Evolutionary conservation across 2,113 vertebrate species (phyloP), one percentile per base, ranked within the genome.

Genomic region (Gambusia holbrooki): DNA sequence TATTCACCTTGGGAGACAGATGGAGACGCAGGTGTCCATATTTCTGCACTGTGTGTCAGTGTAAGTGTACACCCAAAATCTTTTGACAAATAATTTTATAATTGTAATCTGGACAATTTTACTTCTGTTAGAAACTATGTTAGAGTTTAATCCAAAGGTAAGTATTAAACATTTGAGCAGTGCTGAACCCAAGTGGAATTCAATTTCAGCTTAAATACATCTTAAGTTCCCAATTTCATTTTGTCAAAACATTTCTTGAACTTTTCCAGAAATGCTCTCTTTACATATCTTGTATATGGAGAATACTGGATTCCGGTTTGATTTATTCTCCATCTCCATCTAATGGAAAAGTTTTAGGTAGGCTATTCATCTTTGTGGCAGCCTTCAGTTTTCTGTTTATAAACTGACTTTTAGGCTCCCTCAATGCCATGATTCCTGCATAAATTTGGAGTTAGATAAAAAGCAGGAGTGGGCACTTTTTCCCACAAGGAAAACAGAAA

Each of bases 21-120:
- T 90, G 89, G 91, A 88, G 74, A 87, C 76, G n/a, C 85, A 92
- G 89, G 89, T 91, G 89, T 89, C 71, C 76, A 4, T 65, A 66
- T 74, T 73, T 80, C 62, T 69, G 67, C 72, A 78, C 51, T 74
- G 54, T 73, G 40, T 80, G 71, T 80, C 66, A 69, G 77, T 61
- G 45, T 86, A 30, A 80, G 58, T 64, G 48, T 33, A 42, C 67
- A 74, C 61, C 35, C 63, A 61, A 69, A 40, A 63, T 63, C 14
- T 42, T 65, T 40, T 80, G 61, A 86, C 74, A 73, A 66, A 62
- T 27, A 76, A 29, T 62, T 76, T 84, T 48, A 62, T 42, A 40
- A 65, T 29, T 68, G 74, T 71, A 69, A 15, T 33, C 19, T 77
- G 73, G 15, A 67, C 11, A 40, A 22, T 76, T 67, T 4, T 65